These are phyloP conservation scores for Sebastes elongatus DNA, from an alignment of 2,797 vertebrate species.

Conservation along the genomic window DNA sequence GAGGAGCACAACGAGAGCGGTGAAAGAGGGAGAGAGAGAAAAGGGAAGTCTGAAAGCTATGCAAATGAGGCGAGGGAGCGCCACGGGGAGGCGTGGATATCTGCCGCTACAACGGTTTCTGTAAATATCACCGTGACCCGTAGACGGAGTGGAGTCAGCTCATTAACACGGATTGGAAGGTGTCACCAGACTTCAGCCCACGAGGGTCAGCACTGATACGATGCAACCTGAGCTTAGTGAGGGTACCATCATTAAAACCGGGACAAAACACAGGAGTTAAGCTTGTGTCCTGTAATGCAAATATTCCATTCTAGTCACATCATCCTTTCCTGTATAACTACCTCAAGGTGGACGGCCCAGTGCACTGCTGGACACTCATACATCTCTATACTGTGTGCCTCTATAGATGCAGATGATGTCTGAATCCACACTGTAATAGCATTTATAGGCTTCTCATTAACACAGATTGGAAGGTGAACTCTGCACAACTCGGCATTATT, in stretches of 20 bases:
- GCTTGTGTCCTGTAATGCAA: conserved; percentile 23
- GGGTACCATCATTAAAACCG: conserved; percentile 67
- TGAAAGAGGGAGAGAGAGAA: conserved; percentile 51
- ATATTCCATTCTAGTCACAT: conserved; percentile 36
- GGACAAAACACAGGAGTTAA: conserved; percentile 58
- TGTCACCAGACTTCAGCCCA: conserved; percentile 62
- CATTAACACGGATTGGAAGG: conserved; percentile 78
- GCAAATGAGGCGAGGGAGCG: conserved; percentile 74
- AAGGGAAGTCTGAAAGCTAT: conserved; percentile 79
- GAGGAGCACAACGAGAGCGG: conserved; percentile 57
- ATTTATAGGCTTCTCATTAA: conserved; percentile 47
- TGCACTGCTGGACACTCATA: conserved; percentile 22
- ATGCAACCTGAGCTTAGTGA: conserved; percentile 45
- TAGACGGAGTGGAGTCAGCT: conserved; percentile 74
- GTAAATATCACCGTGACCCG: conserved; percentile 79
- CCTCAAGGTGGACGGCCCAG: conserved; percentile 18
- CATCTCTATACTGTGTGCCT: not conserved
- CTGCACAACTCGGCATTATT: conserved; percentile 18
- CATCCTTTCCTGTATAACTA: conserved; percentile 24
- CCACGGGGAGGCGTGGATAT: conserved; percentile 66
- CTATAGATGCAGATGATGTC: conserved; percentile 17
- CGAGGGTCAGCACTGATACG: conserved; percentile 57
- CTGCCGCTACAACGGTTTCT: conserved; percentile 59
- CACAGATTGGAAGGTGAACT: conserved; percentile 23
- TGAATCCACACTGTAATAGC: conserved; percentile 18